Evolutionary conservation across 2,797 vertebrate species (phyloP).

Genomic region (Sebastes glaucus): DNA sequence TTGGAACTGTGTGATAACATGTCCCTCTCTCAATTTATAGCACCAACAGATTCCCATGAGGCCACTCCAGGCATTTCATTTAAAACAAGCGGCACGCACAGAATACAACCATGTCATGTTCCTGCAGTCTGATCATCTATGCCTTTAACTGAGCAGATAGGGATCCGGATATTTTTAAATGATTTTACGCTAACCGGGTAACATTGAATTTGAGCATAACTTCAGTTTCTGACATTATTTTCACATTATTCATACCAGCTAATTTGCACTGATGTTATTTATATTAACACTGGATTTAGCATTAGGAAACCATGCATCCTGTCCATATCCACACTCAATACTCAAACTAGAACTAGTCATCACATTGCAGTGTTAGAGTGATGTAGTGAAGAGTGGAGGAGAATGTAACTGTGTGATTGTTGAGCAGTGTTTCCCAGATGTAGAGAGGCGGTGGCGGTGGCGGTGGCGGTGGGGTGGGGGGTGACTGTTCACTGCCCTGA

Average conservation of each 20-base stretch:
- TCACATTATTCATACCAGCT: neutral
- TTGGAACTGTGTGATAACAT: slow-evolving; percentile 21
- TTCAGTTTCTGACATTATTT: neutral
- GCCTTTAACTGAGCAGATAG: neutral
- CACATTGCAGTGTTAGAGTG: neutral
- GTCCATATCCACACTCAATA: neutral
- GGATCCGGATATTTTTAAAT: neutral
- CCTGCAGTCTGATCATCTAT: neutral
- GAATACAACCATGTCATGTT: neutral
- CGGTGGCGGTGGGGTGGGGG: neutral
- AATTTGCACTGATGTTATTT: neutral
- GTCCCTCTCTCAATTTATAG: slow-evolving; percentile 19
- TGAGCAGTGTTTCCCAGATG: neutral
- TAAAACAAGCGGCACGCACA: neutral
- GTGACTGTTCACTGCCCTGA: neutral
- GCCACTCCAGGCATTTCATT: slow-evolving; percentile 6
- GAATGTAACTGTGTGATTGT: neutral
- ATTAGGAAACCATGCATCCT: neutral
- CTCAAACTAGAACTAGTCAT: neutral
- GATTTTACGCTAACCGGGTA: neutral
- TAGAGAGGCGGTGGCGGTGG: neutral
- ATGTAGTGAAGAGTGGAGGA: neutral
- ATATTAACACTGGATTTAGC: neutral
- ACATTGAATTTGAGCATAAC: neutral
- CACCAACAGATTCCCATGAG: slow-evolving; percentile 18